Percentiles rank a stretch among this genome's conserved stretches.
phyloP scores from a whole-genome alignment of 2,113 vertebrate species.

The Rana temporaria region DNA sequence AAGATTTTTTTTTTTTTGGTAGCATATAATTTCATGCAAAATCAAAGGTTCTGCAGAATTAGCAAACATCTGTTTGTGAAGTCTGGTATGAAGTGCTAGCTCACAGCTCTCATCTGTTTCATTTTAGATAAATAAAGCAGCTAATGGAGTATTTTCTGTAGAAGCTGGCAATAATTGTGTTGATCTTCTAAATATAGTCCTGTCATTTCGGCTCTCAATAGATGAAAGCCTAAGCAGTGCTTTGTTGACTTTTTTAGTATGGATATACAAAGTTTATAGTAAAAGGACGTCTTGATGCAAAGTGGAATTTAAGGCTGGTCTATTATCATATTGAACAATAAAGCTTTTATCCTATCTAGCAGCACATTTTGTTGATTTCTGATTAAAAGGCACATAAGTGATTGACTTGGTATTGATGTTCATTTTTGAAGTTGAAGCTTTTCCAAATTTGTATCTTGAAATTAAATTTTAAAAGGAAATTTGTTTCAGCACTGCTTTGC shows the following conservation, averaged over 20 bases:
- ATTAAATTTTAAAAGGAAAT: background rate
- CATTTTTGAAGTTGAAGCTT: background rate
- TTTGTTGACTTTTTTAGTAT: slow-evolving; percentile 30
- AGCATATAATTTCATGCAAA: slow-evolving; percentile 15
- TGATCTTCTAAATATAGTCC: slow-evolving; percentile 35
- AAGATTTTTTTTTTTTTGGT: background rate
- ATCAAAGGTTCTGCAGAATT: slow-evolving; percentile 15
- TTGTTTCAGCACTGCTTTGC: too few relatives aligned
- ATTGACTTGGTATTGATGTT: slow-evolving; percentile 32
- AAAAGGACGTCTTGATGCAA: slow-evolving; percentile 35
- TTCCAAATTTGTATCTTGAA: background rate
- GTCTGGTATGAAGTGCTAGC: slow-evolving; percentile 30
- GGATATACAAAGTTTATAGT: slow-evolving; percentile 28
- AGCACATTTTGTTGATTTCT: slow-evolving; percentile 32
- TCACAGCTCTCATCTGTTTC: slow-evolving; percentile 41
- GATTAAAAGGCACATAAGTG: slow-evolving; percentile 25
- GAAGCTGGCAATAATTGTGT: slow-evolving; percentile 34
- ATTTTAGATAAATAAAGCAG: slow-evolving; percentile 26
- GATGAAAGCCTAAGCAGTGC: slow-evolving; percentile 21
- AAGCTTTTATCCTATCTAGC: slow-evolving; percentile 28
- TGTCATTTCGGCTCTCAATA: slow-evolving; percentile 33
- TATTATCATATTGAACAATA: slow-evolving; percentile 45
- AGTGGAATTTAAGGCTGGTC: slow-evolving; percentile 35
- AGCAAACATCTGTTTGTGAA: slow-evolving; percentile 44
- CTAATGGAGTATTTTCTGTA: slow-evolving; percentile 26